Conservation (phyloP, 1,140 invertebrate genomes). For the Hirudo medicinalis region DNA sequence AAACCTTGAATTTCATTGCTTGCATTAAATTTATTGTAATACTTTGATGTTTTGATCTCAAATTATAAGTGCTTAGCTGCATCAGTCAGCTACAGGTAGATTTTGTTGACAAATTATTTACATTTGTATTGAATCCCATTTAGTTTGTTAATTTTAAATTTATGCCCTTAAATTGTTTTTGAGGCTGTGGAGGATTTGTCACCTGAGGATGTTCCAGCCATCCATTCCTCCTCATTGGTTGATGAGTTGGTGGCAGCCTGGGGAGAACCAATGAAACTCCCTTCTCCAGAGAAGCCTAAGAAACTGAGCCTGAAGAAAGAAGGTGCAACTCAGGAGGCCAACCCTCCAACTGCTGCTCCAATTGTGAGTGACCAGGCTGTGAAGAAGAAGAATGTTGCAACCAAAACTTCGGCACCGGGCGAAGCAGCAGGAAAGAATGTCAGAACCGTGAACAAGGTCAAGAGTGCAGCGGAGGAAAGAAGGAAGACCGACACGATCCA, state of each 20-base stretch:
- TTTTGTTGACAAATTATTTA: no score
- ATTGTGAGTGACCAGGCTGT: neutral
- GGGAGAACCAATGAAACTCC: conserved; percentile 7
- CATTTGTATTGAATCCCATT: no score
- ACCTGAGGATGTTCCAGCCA: neutral
- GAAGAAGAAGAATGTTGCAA: neutral
- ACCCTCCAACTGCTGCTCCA: neutral
- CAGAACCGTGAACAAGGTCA: neutral
- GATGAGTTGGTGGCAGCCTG: neutral
- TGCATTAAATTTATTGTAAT: no score
- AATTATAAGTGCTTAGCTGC: no score
- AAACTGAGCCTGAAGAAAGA: conserved; percentile 1
- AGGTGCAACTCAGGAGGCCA: neutral
- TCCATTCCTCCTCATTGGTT: neutral
- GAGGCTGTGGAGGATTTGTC: no score
- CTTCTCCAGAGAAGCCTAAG: conserved; percentile 5
- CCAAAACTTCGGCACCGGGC: neutral
- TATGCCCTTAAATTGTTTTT: no score
- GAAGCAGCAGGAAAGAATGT: neutral
- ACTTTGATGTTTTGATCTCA: no score
- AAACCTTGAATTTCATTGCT: no score
- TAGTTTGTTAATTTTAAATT: no score
- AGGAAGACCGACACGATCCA: neutral
- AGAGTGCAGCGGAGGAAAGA: neutral
- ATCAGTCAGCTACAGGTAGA: no score